Evolutionary conservation across 2,797 vertebrate species (phyloP).

Genomic region (Poecilia gillii): DNA sequence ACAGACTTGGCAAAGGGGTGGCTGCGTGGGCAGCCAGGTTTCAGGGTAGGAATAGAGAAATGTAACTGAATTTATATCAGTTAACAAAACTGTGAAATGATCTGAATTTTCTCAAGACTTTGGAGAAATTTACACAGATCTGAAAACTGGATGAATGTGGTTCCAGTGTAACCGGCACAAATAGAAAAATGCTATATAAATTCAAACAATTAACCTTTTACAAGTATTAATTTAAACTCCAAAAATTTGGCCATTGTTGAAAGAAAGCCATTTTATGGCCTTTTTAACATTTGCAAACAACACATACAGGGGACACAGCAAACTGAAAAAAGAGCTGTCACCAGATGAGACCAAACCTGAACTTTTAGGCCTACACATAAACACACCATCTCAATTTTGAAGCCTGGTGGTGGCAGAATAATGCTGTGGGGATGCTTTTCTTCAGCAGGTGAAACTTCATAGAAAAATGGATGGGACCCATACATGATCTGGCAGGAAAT

Average conservation of each 20-base stretch:
- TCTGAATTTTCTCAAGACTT: background rate
- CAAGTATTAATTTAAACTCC: background rate
- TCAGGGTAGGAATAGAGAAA: background rate
- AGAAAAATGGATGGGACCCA: background rate
- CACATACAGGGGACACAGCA: background rate
- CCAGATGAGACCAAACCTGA: background rate
- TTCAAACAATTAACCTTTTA: background rate
- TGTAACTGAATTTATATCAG: conserved; percentile 1
- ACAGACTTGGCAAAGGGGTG: background rate
- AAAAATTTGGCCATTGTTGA: background rate
- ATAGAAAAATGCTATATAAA: background rate
- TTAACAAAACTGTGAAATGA: background rate
- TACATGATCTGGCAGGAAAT: background rate
- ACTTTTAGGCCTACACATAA: background rate
- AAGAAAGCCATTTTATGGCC: background rate
- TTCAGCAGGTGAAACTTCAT: background rate
- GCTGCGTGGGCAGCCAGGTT: background rate
- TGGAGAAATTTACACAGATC: background rate
- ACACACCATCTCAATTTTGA: background rate
- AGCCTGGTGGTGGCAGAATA: background rate
- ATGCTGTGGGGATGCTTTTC: background rate
- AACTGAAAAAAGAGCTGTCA: background rate
- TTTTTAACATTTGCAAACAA: background rate
- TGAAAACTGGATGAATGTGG: background rate
- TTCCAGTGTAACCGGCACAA: background rate